Evolutionary conservation across 2,113 vertebrate species (phyloP), one percentile per base, ranked within the genome.

Genomic region (Boulengeromyrus knoepffleri): DNA sequence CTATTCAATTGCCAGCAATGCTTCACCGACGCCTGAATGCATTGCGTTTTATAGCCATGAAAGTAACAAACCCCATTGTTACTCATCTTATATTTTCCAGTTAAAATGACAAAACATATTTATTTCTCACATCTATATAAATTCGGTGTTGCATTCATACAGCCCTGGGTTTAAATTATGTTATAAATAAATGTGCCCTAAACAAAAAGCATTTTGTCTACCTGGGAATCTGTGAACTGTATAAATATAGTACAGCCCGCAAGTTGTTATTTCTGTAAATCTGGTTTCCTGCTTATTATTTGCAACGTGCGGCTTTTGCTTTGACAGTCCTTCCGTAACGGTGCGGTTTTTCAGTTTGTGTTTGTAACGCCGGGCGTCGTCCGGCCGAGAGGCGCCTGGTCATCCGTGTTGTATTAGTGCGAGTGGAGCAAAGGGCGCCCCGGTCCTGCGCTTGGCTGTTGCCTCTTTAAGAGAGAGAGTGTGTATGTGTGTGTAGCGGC

Each of bases 401-500:
- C 80, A 47, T n/a, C 21, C 39, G n/a, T 31, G n/a, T 12, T 15
- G 36, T 53, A 27, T 8, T 42, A 24, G 17, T 58, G 10, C 15
- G 56, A 62, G 21, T 49, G 87, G 52, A 87, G 85, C 27, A 46
- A 46, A 52, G 87, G 53, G 88, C 62, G 9, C 17, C 36, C 13
- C 5, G 56, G 19, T 56, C 36, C 87, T 27, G 39, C 36, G 53
- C 89, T 83, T 5, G 66, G 89, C n/a, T 56, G 85, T 87, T 87
- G 85, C 85, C 94, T 94, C 94, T 95, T 95, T 95, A 95, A 95
- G 89, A 89, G 49, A 8, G 85, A 31, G 85, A 31, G 85, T 12
- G 49, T 36, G 85, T 36, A 21, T 47, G 85, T 36, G 85, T 31
- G 85, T 91, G 47, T 58, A 90, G 89, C 74, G 70, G 80, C 91